Evolutionary conservation across 2,888 invertebrate species (phyloP).

Genomic region (Microdon myrmicae): DNA sequence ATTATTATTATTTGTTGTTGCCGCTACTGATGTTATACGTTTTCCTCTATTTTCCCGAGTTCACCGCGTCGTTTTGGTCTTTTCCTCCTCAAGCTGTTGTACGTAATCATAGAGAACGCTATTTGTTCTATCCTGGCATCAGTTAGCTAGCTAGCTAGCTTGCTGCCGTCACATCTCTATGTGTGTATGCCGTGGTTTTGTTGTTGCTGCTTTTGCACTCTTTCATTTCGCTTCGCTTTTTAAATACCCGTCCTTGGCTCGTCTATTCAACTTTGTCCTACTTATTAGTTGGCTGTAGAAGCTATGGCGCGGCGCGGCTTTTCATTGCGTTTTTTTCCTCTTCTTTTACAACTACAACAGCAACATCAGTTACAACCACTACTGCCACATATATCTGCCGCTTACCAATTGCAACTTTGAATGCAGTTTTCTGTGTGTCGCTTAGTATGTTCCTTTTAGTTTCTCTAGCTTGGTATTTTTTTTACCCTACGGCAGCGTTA

Average conservation of each 20-base stretch:
- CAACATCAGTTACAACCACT: slow-evolving; percentile 15
- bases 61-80: no score
- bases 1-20: no score
- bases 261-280: slow-evolving; percentile 69
- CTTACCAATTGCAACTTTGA: slow-evolving; percentile 44
- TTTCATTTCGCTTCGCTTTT: slow-evolving; percentile 57
- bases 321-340: not conserved
- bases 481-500: slow-evolving; percentile 16
- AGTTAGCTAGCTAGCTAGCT: slow-evolving; percentile 26
- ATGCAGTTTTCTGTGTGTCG: slow-evolving; percentile 42
- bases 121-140: slow-evolving; percentile 45
- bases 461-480: slow-evolving; percentile 16
- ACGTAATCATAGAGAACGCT: slow-evolving; percentile 23
- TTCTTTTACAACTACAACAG: slow-evolving; percentile 48
- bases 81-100: no score
- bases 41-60: no score
- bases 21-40: no score
- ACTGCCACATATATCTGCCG: slow-evolving; percentile 6
- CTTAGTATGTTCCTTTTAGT: slow-evolving; percentile 15
- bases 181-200: slow-evolving; percentile 3
- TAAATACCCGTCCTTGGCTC: slow-evolving; percentile 68
- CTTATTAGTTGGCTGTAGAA: slow-evolving; percentile 63
- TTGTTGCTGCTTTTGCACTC: slow-evolving; percentile 40
- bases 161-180: slow-evolving; percentile 3
- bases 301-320: slow-evolving; percentile 42